These are phyloP conservation scores for Maconellicoccus hirsutus DNA, from an alignment of 1,140 invertebrate genomes.

Conservation along the genomic window DNA sequence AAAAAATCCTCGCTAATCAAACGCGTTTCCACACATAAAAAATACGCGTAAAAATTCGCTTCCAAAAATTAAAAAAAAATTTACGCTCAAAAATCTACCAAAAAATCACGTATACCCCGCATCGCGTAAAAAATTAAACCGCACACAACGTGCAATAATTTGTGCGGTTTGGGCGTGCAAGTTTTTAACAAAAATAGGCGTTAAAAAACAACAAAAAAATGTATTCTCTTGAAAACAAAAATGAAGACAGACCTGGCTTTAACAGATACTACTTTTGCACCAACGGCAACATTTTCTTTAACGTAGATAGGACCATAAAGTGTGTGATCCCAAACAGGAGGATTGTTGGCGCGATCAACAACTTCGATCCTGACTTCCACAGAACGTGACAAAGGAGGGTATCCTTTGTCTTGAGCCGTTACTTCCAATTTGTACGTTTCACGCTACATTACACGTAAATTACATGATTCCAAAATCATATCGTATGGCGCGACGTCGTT, in stretches of 20 bases:
- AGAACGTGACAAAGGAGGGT: slow-evolving; percentile 79
- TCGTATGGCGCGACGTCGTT: no score
- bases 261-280: slow-evolving; percentile 89
- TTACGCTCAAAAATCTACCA: not conserved
- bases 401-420: slow-evolving; percentile 91
- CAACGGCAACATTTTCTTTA: slow-evolving; percentile 91
- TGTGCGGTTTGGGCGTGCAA: slow-evolving; percentile 7
- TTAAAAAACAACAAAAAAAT: slow-evolving; percentile 25
- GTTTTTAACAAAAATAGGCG: slow-evolving; percentile 14
- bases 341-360: slow-evolving; percentile 93
- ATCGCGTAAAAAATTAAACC: slow-evolving; percentile 7
- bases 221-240: slow-evolving; percentile 12
- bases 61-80: not conserved
- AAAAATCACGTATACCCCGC: not conserved
- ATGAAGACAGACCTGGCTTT: slow-evolving; percentile 83
- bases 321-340: slow-evolving; percentile 89
- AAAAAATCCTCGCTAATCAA: not conserved
- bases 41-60: slow-evolving; percentile 25
- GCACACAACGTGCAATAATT: not conserved
- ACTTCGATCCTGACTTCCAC: slow-evolving; percentile 96
- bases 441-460: slow-evolving; percentile 49
- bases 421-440: slow-evolving; percentile 94
- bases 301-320: slow-evolving; percentile 93
- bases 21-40: slow-evolving; percentile 27
- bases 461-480: slow-evolving; percentile 15